A percentile compares a stretch with the other conserved stretches of the same genome.
These are phyloP conservation scores for Andrena cerasifolii DNA, from an alignment of 1,140 invertebrate genomes.

Conservation along the genomic window DNA sequence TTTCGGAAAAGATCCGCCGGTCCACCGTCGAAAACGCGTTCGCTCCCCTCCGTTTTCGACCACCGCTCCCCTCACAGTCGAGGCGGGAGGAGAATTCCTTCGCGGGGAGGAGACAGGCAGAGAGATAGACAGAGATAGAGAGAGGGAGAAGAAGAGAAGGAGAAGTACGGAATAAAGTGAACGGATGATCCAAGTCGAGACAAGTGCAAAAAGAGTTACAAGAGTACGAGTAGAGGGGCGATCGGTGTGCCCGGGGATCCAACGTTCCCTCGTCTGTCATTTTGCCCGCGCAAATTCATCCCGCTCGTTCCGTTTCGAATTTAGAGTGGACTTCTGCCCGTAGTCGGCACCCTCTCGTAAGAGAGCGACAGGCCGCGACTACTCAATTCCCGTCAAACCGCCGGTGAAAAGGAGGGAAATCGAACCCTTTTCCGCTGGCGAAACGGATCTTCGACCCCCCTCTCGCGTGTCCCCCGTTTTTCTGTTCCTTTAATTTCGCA, in stretches of 20 bases:
- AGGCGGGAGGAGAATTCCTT: background rate
- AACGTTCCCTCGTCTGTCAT: slow-evolving; percentile 18
- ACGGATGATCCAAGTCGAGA: slow-evolving; percentile 16
- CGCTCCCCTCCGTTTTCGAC: background rate
- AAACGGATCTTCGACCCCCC: slow-evolving; percentile 2
- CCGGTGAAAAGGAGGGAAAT: background rate
- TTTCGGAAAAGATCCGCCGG: background rate
- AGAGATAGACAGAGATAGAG: background rate
- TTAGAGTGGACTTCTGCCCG: slow-evolving; percentile 79
- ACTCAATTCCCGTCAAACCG: background rate
- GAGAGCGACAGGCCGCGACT: slow-evolving; percentile 42
- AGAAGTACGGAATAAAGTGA: background rate
- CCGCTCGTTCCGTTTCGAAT: slow-evolving; percentile 78
- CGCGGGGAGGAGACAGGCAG: background rate
- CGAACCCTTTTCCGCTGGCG: background rate
- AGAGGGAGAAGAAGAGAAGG: background rate
- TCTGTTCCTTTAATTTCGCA: background rate
- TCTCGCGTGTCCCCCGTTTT: slow-evolving; percentile 17
- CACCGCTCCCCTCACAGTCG: background rate
- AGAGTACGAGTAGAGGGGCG: slow-evolving; percentile 48
- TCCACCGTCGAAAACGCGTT: background rate
- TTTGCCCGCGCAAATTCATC: slow-evolving; percentile 41
- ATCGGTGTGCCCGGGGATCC: slow-evolving; percentile 3
- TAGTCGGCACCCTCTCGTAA: slow-evolving; percentile 72
- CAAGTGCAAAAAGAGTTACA: slow-evolving; percentile 42